These are phyloP conservation scores for Laothoe populi DNA, from an alignment of 2,888 invertebrate species.

Conservation along the genomic window DNA sequence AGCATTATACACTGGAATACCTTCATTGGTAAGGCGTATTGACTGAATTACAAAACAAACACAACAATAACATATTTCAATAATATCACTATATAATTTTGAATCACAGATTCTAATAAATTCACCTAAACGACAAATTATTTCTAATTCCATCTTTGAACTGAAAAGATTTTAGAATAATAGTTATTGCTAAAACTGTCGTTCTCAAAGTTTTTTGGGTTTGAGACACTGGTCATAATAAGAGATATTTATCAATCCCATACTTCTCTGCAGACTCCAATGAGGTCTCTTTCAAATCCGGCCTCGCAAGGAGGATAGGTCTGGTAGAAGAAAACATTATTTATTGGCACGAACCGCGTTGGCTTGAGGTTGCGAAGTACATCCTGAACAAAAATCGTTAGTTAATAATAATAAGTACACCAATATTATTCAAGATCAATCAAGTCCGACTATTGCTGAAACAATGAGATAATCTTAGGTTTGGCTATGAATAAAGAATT, in stretches of 20 bases:
- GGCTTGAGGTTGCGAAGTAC: conserved; percentile 49
- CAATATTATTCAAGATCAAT: too few relatives aligned
- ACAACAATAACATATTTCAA: neutral
- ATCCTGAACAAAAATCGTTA: too few relatives aligned
- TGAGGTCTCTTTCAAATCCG: conserved; percentile 65
- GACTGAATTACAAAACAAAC: neutral
- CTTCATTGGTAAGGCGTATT: neutral
- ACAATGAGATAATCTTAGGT: too few relatives aligned
- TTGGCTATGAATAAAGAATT: too few relatives aligned
- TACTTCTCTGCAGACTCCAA: conserved; percentile 73
- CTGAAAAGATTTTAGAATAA: neutral
- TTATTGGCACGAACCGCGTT: conserved; percentile 64
- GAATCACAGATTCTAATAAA: neutral
- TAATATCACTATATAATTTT: conserved; percentile 1
- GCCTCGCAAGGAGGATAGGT: conserved; percentile 61
- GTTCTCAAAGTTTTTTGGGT: neutral
- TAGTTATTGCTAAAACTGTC: too few relatives aligned
- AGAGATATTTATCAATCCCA: conserved; percentile 52
- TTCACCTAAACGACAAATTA: neutral
- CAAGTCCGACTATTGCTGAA: too few relatives aligned
- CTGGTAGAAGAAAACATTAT: conserved; percentile 61
- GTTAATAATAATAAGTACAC: too few relatives aligned
- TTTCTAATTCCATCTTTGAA: neutral
- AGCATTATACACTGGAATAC: neutral
- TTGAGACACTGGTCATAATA: neutral